phyloP scores from a whole-genome alignment of 1,140 invertebrate species.

The Phortica variegata region DNA sequence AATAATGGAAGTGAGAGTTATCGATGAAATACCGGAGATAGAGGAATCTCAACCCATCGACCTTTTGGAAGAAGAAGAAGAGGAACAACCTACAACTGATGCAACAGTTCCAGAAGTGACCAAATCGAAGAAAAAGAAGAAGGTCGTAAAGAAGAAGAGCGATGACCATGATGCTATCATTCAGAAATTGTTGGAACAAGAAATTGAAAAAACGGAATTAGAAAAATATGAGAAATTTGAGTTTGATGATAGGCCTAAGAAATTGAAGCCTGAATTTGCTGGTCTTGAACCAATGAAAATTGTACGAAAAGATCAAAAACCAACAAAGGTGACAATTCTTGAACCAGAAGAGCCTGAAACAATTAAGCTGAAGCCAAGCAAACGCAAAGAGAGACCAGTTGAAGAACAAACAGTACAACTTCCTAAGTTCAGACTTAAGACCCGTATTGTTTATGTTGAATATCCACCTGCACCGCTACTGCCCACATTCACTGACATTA shows the following conservation, averaged over 20 bases:
- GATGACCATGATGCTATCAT: conserved; percentile 53
- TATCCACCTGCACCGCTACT: conserved; percentile 37
- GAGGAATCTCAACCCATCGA: conserved; percentile 43
- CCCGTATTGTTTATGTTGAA: conserved; percentile 42
- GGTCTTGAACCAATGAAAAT: conserved; percentile 49
- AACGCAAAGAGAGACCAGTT: conserved; percentile 44
- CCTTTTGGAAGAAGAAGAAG: conserved; percentile 41
- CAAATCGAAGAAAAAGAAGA: conserved; percentile 48
- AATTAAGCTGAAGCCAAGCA: conserved; percentile 44
- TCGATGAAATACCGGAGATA: conserved; percentile 34
- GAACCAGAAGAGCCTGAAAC: conserved; percentile 45
- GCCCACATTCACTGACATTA: conserved; percentile 34
- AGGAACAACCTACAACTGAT: conserved; percentile 18
- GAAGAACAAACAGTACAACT: conserved; percentile 37
- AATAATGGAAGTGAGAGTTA: conserved; percentile 36
- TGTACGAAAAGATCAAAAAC: conserved; percentile 46
- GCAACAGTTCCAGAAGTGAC: conserved; percentile 24
- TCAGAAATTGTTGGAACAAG: conserved; percentile 42
- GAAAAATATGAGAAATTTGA: conserved; percentile 52
- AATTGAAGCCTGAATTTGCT: conserved; percentile 46
- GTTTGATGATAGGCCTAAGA: conserved; percentile 39
- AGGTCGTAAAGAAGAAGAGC: conserved; percentile 43
- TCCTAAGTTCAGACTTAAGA: conserved; percentile 47
- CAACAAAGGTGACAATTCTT: conserved; percentile 43
- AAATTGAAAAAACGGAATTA: conserved; percentile 54